phyloP scores from a whole-genome alignment of 2,888 invertebrate genomes.

The Orchesella flavescens region DNA sequence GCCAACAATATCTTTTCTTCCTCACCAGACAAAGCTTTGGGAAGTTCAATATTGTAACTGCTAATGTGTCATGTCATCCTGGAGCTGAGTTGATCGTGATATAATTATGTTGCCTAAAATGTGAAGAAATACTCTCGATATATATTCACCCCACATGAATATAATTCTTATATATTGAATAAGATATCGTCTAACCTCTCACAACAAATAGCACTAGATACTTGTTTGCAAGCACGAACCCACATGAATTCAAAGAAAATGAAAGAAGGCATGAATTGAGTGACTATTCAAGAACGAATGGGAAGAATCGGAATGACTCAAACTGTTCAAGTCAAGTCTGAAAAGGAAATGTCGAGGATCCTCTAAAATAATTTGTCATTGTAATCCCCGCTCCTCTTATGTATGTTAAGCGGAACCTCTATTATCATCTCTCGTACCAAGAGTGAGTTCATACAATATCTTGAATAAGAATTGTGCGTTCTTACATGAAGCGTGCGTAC shows the following conservation, averaged over 20 bases:
- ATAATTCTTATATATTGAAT: too few relatives aligned
- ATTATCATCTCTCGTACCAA: slow-evolving; percentile 1
- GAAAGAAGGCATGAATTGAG: background rate
- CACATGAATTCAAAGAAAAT: background rate
- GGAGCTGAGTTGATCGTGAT: too few relatives aligned
- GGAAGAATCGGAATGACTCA: slow-evolving; percentile 8
- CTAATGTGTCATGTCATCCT: too few relatives aligned
- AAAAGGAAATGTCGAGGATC: slow-evolving; percentile 37
- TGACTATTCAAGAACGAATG: background rate
- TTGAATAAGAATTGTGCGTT: background rate
- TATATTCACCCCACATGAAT: too few relatives aligned
- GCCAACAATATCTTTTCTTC: too few relatives aligned
- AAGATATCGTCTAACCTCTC: too few relatives aligned
- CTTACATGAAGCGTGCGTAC: background rate
- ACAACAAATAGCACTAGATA: too few relatives aligned
- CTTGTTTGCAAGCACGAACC: too few relatives aligned
- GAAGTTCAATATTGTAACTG: too few relatives aligned
- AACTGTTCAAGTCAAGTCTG: background rate
- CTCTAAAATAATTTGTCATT: slow-evolving; percentile 57
- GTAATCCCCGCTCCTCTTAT: slow-evolving; percentile 28
- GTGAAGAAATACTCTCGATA: too few relatives aligned
- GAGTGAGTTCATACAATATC: background rate
- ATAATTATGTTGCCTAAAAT: too few relatives aligned
- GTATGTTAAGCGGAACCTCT: slow-evolving; percentile 5
- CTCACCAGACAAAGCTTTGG: too few relatives aligned